A percentile compares a stretch with the other conserved stretches of the same genome.
Evolutionary conservation across 37 sponge, comb jelly and placozoan genomes (phyloP).

Genomic region (Mnemiopsis leidyi): DNA sequence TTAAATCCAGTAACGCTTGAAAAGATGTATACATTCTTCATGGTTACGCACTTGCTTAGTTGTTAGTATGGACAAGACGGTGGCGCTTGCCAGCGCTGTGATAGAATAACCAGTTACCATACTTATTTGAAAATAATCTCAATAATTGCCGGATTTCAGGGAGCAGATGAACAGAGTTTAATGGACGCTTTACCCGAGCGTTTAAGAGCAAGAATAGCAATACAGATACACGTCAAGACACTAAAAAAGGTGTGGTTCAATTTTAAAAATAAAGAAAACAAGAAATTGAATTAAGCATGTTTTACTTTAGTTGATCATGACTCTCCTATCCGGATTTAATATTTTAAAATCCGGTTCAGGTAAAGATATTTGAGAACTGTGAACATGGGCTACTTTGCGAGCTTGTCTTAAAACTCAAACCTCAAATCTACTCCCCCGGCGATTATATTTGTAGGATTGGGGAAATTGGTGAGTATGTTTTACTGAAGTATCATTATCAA

Average conservation of each 20-base stretch:
- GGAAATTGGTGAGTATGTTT: constrained; percentile 52
- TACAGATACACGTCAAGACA: constrained; percentile 63
- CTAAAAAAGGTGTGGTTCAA: constrained; percentile 68
- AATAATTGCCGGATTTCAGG: background rate
- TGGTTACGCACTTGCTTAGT: too few relatives aligned
- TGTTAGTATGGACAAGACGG: too few relatives aligned
- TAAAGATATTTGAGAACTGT: constrained; percentile 66
- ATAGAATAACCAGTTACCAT: too few relatives aligned
- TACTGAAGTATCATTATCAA: too few relatives aligned
- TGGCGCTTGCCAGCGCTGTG: too few relatives aligned
- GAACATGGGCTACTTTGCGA: constrained; percentile 65
- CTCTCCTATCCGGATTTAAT: background rate
- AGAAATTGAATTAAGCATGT: background rate
- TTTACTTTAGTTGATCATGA: background rate
- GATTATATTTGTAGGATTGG: constrained; percentile 60
- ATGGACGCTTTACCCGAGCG: constrained; percentile 46
- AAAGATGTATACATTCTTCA: too few relatives aligned
- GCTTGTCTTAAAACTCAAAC: constrained; percentile 56
- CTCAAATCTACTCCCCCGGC: constrained; percentile 59
- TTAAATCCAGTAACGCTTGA: too few relatives aligned
- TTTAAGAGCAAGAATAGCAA: constrained; percentile 53
- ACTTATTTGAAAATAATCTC: too few relatives aligned
- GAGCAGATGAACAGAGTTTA: constrained; percentile 54
- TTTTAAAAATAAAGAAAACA: too few relatives aligned
- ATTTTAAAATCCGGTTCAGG: background rate